Conservation (phyloP, 2,113 vertebrate genomes). For the Prunella fulvescens region DNA sequence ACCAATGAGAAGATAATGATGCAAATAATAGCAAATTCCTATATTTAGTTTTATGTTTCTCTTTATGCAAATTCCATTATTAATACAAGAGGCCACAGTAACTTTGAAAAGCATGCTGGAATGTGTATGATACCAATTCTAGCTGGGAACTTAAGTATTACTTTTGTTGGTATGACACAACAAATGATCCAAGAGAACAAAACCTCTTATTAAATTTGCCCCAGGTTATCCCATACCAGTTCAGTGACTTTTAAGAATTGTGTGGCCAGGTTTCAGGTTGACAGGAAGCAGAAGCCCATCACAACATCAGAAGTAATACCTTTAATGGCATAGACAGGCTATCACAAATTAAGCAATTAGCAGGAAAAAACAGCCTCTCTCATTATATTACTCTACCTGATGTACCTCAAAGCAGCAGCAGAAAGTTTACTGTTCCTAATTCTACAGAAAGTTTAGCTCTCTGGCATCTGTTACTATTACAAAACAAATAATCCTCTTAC, state of each 20-base stretch:
- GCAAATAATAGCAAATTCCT: not conserved
- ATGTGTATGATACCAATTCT: not conserved
- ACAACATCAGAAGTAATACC: not conserved
- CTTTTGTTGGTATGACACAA: not conserved
- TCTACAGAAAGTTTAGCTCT: not conserved
- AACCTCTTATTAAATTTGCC: not conserved
- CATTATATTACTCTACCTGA: not conserved
- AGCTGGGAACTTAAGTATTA: not conserved
- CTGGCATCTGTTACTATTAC: not conserved
- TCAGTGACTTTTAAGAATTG: not conserved
- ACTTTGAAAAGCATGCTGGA: not conserved
- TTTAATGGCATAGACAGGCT: not conserved
- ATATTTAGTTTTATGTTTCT: not conserved
- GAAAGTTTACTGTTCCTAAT: not conserved
- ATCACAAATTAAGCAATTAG: not conserved
- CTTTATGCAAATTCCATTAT: not conserved
- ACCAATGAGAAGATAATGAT: not conserved
- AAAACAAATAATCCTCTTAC: constrained; percentile 39
- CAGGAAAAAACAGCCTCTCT: not conserved
- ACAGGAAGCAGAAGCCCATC: not conserved
- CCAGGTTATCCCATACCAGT: not conserved
- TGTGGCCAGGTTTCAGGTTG: not conserved
- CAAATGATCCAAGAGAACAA: not conserved
- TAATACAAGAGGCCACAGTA: not conserved
- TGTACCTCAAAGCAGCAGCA: not conserved